These are phyloP conservation scores for Tychaedon coryphoeus DNA, from an alignment of 2,113 vertebrate genomes.

Conservation along the genomic window DNA sequence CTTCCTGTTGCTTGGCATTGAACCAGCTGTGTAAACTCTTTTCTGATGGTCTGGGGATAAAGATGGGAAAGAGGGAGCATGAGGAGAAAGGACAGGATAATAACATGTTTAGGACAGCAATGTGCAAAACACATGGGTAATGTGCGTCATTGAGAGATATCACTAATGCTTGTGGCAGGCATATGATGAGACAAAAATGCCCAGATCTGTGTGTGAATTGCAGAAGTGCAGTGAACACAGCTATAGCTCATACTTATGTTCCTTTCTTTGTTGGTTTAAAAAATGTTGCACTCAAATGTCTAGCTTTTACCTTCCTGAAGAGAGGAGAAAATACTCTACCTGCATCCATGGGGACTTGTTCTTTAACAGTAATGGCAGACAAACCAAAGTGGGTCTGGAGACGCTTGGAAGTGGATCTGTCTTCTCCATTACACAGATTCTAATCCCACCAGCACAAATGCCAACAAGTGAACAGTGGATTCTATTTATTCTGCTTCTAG, in stretches of 20 bases:
- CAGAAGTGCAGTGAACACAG: neutral
- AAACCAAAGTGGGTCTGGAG: neutral
- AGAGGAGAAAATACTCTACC: neutral
- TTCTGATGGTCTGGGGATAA: neutral
- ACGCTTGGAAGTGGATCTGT: neutral
- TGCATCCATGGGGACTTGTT: neutral
- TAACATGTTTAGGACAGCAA: neutral
- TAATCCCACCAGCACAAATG: neutral
- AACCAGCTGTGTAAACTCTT: neutral
- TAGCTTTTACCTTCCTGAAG: neutral
- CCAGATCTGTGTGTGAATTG: neutral
- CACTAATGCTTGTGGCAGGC: neutral
- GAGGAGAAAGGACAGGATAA: neutral
- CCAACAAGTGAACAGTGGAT: neutral
- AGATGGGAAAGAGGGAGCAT: neutral
- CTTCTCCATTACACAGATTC: neutral
- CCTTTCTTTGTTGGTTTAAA: neutral
- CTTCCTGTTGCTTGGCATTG: neutral
- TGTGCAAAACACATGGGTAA: neutral
- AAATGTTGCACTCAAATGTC: fast-evolving
- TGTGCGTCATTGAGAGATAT: neutral
- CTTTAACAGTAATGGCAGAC: neutral
- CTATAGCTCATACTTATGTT: neutral
- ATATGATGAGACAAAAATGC: neutral
- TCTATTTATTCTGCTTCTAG: neutral